Evolutionary conservation across 2,888 invertebrate genomes (phyloP).

Genomic region (Eilema depressum): DNA sequence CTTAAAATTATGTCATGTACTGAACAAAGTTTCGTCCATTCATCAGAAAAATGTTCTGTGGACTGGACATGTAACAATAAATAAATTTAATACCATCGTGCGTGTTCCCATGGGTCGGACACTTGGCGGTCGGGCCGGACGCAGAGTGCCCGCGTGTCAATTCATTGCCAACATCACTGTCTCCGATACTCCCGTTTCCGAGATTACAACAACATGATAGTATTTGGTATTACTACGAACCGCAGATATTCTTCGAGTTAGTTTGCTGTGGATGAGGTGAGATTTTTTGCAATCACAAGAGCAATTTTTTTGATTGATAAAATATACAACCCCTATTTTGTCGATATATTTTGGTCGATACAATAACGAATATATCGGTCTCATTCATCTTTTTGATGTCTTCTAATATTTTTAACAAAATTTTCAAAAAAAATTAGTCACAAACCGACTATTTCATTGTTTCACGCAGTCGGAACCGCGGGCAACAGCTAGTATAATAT

Average conservation of each 20-base stretch:
- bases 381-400: too few species aligned
- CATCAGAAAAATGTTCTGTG: slow-evolving; percentile 29
- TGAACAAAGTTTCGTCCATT: slow-evolving; percentile 34
- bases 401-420: too few species aligned
- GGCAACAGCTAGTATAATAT: neutral
- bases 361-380: too few species aligned
- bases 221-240: slow-evolving; percentile 50
- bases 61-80: slow-evolving; percentile 57
- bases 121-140: slow-evolving; percentile 61
- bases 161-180: slow-evolving; percentile 72
- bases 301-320: too few species aligned
- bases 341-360: too few species aligned
- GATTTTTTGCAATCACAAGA: neutral
- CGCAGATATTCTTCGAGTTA: neutral
- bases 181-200: slow-evolving; percentile 66
- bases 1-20: slow-evolving; percentile 32
- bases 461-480: neutral
- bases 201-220: slow-evolving; percentile 59
- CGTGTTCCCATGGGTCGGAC: slow-evolving; percentile 63
- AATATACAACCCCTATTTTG: too few species aligned
- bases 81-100: slow-evolving; percentile 64
- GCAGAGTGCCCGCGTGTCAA: slow-evolving; percentile 64
- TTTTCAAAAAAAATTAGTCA: neutral
- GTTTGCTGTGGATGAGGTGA: neutral
- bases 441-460: neutral